Conservation (phyloP, 2,888 invertebrate genomes). For the Drosophila monieri region DNA sequence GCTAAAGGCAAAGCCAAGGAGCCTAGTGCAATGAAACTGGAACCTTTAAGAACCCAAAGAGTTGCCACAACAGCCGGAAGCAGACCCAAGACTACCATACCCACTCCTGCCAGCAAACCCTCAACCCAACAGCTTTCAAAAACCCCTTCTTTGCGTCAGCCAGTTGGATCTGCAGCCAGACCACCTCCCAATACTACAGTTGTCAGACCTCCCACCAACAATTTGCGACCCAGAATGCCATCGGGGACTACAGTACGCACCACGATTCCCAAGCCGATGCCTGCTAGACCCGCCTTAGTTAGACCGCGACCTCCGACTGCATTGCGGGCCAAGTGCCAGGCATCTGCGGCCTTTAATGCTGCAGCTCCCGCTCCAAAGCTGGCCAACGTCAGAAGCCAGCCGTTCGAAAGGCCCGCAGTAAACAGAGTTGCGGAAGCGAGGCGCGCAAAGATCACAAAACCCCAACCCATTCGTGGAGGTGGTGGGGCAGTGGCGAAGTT, state of each 20-base stretch:
- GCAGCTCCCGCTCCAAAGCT: conserved; percentile 1
- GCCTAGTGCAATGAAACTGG: not conserved
- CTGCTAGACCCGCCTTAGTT: not conserved
- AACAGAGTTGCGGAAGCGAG: not conserved
- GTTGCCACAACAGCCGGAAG: not conserved
- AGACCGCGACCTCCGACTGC: not conserved
- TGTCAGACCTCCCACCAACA: not conserved
- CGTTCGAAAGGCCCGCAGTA: conserved; percentile 32
- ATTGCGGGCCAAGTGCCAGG: not conserved
- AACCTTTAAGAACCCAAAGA: not conserved
- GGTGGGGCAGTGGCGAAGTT: conserved; percentile 49
- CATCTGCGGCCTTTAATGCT: not conserved
- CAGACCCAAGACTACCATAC: not conserved
- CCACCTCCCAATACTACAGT: not conserved
- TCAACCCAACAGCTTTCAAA: not conserved
- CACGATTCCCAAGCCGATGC: not conserved
- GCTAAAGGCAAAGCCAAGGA: not conserved
- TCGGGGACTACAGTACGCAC: not conserved
- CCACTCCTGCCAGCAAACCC: not conserved
- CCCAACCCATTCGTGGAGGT: conserved; percentile 33
- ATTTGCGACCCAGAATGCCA: not conserved
- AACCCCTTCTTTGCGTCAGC: not conserved
- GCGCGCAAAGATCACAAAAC: conserved; percentile 15
- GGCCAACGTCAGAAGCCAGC: conserved; percentile 31
- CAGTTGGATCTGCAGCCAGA: not conserved